Percentiles rank a stretch among this genome's conserved stretches.
These are phyloP conservation scores for Falco columbarius DNA, from an alignment of 2,797 vertebrate species.

Conservation along the genomic window DNA sequence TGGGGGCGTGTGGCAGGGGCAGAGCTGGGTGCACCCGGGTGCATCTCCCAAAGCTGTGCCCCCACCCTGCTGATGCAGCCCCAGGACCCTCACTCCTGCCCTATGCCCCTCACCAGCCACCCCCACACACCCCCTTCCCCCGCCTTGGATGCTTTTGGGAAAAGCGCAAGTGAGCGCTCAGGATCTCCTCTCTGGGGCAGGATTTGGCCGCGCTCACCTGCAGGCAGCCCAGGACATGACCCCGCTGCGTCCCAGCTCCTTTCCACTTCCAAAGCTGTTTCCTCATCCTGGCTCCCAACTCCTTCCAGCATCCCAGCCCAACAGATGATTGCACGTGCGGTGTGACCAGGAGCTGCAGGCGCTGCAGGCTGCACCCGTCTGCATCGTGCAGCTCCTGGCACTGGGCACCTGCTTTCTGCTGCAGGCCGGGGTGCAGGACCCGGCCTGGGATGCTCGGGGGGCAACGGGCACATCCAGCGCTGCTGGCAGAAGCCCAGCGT, in stretches of 20 bases:
- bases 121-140: background rate
- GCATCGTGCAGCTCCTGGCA: background rate
- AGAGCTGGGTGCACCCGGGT: background rate
- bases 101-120: background rate
- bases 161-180: fast-evolving
- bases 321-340: fast-evolving
- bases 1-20: fast-evolving
- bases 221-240: fast-evolving
- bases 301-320: background rate
- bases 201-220: background rate
- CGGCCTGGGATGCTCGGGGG: background rate
- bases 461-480: background rate
- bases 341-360: background rate
- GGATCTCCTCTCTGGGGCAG: background rate
- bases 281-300: background rate
- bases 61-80: background rate
- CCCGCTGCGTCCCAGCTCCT: fast-evolving
- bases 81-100: background rate
- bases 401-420: background rate
- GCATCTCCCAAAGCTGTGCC: background rate
- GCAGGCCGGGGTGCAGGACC: background rate
- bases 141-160: background rate
- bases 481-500: fast-evolving
- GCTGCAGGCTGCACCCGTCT: fast-evolving
- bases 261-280: background rate